Evolutionary conservation across 1,140 invertebrate species (phyloP).

Genomic region (Arctopsyche grandis): DNA sequence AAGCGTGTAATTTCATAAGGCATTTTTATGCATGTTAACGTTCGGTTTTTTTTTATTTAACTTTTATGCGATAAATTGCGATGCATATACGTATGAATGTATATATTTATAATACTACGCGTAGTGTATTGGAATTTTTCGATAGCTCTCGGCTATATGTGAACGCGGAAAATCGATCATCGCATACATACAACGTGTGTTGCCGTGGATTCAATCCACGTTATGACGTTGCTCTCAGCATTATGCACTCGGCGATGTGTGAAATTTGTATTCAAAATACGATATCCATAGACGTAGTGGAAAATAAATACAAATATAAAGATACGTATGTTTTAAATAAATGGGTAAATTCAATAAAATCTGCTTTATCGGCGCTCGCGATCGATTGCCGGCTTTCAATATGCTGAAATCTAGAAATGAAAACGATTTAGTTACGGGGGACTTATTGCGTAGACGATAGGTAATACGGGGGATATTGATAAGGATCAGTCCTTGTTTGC

Average conservation of each 20-base stretch:
- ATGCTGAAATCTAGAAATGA: too few relatives aligned
- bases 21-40: background rate
- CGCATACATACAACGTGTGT: background rate
- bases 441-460: too few relatives aligned
- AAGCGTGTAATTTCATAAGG: constrained; percentile 23
- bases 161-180: constrained; percentile 30
- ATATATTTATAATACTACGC: background rate
- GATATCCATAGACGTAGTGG: background rate
- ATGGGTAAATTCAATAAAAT: too few relatives aligned
- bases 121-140: background rate
- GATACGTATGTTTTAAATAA: too few relatives aligned
- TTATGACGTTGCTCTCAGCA: background rate
- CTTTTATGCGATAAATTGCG: too few relatives aligned
- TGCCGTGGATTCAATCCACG: constrained; percentile 18
- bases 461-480: too few relatives aligned
- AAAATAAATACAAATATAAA: too few relatives aligned
- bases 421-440: too few relatives aligned
- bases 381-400: too few relatives aligned
- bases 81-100: too few relatives aligned
- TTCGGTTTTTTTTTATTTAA: background rate
- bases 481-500: too few relatives aligned
- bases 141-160: background rate
- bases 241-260: constrained; percentile 1
- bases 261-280: constrained; percentile 13
- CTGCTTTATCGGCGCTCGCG: too few relatives aligned